These are phyloP conservation scores for Gasterosteus nipponicus DNA, from an alignment of 2,113 vertebrate genomes.

Conservation along the genomic window DNA sequence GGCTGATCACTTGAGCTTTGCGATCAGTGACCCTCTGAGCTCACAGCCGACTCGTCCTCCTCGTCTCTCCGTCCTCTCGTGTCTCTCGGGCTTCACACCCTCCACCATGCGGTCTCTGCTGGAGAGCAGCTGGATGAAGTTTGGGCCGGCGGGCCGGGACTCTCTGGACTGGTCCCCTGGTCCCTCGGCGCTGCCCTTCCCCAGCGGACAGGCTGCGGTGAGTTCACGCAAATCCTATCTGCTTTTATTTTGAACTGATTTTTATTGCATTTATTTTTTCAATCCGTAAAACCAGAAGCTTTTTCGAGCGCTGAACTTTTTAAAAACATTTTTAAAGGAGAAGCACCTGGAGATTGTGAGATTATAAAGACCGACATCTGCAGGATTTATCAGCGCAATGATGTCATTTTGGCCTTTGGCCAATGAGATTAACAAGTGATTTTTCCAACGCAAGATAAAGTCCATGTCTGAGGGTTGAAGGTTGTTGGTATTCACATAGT, in stretches of 20 bases:
- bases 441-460: not conserved
- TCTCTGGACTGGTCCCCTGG: slow-evolving; percentile 87
- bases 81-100: slow-evolving; percentile 6
- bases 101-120: slow-evolving; percentile 83
- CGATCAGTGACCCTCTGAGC: slow-evolving; percentile 38
- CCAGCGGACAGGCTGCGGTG: slow-evolving; percentile 85
- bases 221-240: slow-evolving; percentile 55
- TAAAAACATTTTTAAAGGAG: too few species aligned
- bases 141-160: slow-evolving; percentile 87
- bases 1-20: slow-evolving; percentile 6
- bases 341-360: not conserved
- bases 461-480: not conserved
- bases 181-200: slow-evolving; percentile 78
- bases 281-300: not conserved
- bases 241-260: not conserved
- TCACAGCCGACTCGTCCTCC: not conserved
- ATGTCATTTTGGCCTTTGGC: not conserved
- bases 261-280: not conserved
- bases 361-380: not conserved
- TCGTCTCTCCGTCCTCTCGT: not conserved
- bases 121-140: slow-evolving; percentile 89
- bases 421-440: not conserved
- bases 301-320: too few species aligned
- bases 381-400: not conserved
- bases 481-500: not conserved